Conservation (phyloP, 2,797 vertebrate species). For the Pangasius macronema region DNA sequence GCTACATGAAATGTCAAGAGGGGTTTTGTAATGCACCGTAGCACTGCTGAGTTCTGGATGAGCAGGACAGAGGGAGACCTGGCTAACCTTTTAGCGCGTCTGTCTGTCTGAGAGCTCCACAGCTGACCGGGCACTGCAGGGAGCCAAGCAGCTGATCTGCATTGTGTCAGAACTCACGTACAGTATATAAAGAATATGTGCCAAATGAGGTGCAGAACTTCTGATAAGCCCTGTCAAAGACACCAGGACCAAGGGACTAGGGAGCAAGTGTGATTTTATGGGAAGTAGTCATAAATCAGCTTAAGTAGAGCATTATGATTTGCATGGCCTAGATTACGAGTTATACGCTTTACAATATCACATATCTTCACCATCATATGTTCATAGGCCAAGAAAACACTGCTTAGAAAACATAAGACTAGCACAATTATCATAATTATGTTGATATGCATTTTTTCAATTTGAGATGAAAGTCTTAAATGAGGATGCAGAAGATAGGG, state of each 20-base stretch:
- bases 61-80: conserved; percentile 33
- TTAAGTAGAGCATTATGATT: conserved; percentile 27
- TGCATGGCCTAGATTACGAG: conserved; percentile 1
- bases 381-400: background rate
- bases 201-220: background rate
- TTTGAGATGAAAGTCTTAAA: background rate
- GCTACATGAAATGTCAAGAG: conserved; percentile 9
- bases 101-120: conserved; percentile 38
- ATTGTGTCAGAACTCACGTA: conserved; percentile 45
- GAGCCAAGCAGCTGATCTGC: conserved; percentile 36
- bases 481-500: too few species aligned
- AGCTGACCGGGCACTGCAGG: conserved; percentile 50
- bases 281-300: conserved; percentile 15
- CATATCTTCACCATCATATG: background rate
- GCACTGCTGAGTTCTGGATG: conserved; percentile 33
- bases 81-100: conserved; percentile 36
- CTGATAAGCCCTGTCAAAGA: conserved; percentile 35
- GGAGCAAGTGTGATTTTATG: conserved; percentile 3
- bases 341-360: background rate
- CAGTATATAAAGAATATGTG: conserved; percentile 27
- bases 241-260: conserved; percentile 9
- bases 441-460: background rate
- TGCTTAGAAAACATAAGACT: background rate
- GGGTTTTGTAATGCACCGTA: conserved; percentile 14
- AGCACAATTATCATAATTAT: background rate